Conservation (phyloP, 1,140 invertebrate genomes). For the Drosophila melanogaster region DNA sequence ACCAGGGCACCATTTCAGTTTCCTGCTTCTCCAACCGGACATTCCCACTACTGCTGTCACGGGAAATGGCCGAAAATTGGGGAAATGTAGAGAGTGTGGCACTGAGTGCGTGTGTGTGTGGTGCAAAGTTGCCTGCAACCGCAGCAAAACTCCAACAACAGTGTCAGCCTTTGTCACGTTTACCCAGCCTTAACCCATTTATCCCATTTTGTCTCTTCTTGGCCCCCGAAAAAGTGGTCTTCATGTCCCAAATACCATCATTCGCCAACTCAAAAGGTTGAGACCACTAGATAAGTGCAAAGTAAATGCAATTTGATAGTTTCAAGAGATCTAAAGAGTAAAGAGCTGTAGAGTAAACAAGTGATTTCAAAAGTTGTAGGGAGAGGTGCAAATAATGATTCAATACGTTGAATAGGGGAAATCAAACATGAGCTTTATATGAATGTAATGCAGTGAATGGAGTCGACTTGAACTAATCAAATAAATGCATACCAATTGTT, state of each 20-base stretch:
- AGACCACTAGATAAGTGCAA: conserved; percentile 21
- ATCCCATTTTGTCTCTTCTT: conserved; percentile 5
- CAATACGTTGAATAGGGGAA: not conserved
- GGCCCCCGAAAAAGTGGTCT: conserved; percentile 1
- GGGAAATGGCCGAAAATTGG: conserved; percentile 8
- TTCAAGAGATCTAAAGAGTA: not conserved
- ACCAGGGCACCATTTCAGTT: conserved; percentile 28
- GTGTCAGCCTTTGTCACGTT: conserved; percentile 49
- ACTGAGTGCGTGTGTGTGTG: not conserved
- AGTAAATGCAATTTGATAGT: conserved; percentile 44
- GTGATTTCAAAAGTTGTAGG: too few relatives aligned
- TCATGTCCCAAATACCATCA: not conserved
- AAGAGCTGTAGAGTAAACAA: conserved; percentile 14
- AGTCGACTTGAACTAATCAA: not conserved
- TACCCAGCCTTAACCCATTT: conserved; percentile 39
- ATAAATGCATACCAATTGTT: not conserved
- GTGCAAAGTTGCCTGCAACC: conserved; percentile 38
- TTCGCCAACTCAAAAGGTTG: not conserved
- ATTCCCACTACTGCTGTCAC: not conserved
- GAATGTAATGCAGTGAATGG: too few relatives aligned
- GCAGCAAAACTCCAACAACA: conserved; percentile 40
- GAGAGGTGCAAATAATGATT: conserved; percentile 1
- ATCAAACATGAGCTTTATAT: not conserved
- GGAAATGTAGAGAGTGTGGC: not conserved
- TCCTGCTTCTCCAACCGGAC: not conserved